phyloP scores from a whole-genome alignment of 2,113 vertebrate species.

The Uropsilus gracilis region DNA sequence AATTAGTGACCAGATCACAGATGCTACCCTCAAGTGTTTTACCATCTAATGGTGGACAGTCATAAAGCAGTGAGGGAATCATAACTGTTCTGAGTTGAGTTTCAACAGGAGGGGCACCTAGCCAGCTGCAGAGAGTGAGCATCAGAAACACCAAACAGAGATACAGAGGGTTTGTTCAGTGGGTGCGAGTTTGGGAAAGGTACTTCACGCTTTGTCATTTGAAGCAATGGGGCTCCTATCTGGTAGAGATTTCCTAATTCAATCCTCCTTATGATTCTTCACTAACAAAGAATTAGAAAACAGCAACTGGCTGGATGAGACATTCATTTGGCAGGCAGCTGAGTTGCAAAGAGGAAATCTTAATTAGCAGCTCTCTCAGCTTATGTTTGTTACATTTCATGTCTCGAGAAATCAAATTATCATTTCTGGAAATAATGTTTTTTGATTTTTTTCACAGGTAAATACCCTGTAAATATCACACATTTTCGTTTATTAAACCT shows the following conservation, averaged over 20 bases:
- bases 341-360: slow-evolving; percentile 42
- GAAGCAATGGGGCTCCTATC: not conserved
- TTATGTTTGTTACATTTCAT: not conserved
- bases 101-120: not conserved
- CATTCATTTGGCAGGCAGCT: not conserved
- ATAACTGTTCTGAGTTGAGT: not conserved
- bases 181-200: not conserved
- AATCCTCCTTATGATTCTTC: not conserved
- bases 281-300: not conserved
- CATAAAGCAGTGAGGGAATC: not conserved
- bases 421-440: not conserved
- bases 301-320: not conserved
- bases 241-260: not conserved
- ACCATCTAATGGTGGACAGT: not conserved
- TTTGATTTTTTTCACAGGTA: not conserved
- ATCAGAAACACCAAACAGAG: not conserved
- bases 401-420: slow-evolving; percentile 6
- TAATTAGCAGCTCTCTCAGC: slow-evolving; percentile 28
- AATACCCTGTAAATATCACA: not conserved
- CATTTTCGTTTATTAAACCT: slow-evolving; percentile 26
- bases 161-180: not conserved
- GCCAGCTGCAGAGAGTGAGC: not conserved
- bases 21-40: not conserved
- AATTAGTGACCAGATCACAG: not conserved
- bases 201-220: not conserved